Evolutionary conservation across 2,797 vertebrate species (phyloP).

Genomic region (Epinephelus awoara): DNA sequence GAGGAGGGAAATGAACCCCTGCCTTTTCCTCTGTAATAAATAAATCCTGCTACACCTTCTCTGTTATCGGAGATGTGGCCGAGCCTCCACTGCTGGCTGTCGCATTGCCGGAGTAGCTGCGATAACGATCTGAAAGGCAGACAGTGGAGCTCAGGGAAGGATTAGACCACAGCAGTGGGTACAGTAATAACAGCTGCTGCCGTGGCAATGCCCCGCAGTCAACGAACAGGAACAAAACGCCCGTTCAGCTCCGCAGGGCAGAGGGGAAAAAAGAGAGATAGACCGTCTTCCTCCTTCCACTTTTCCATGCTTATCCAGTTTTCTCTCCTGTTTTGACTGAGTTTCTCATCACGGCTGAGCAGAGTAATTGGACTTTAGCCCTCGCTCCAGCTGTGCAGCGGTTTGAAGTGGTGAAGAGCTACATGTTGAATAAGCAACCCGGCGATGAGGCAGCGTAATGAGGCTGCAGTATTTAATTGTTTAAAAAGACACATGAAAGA

Average conservation of each 20-base stretch:
- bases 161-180: constrained; percentile 67
- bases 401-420: constrained; percentile 47
- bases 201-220: constrained; percentile 51
- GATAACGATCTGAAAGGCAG: constrained; percentile 69
- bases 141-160: constrained; percentile 57
- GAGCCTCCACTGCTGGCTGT: constrained; percentile 39
- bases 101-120: constrained; percentile 49
- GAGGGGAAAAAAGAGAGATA: neutral
- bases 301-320: constrained; percentile 50
- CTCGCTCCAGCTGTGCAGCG: constrained; percentile 62
- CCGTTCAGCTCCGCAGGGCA: constrained; percentile 35
- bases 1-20: constrained; percentile 2
- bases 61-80: constrained; percentile 46
- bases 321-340: constrained; percentile 60
- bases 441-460: constrained; percentile 41
- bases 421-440: constrained; percentile 41
- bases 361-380: constrained; percentile 61
- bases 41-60: constrained; percentile 37
- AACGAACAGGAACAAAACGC: constrained; percentile 55
- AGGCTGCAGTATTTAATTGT: constrained; percentile 42
- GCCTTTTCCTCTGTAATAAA: constrained; percentile 25
- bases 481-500: constrained; percentile 42
- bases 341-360: constrained; percentile 57
- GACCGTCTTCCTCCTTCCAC: neutral
- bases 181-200: constrained; percentile 63